Evolutionary conservation across 2,888 invertebrate genomes (phyloP).

Genomic region (Vesta saturnalis): DNA sequence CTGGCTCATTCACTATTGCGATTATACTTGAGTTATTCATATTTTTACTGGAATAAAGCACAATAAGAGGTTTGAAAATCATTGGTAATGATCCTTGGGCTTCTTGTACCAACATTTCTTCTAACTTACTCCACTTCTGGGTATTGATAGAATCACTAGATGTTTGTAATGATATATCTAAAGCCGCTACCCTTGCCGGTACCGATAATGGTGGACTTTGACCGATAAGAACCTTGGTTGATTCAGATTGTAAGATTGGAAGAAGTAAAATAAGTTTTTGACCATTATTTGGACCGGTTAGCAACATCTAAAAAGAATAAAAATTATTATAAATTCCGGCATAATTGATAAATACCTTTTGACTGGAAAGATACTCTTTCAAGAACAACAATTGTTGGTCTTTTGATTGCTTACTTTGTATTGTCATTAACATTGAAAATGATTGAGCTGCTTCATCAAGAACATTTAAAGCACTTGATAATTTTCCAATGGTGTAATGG

Average conservation of each 20-base stretch:
- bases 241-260: slow-evolving; percentile 75
- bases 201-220: slow-evolving; percentile 68
- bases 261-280: slow-evolving; percentile 71
- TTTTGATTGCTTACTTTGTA: slow-evolving; percentile 75
- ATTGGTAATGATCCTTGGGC: slow-evolving; percentile 75
- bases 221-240: slow-evolving; percentile 76
- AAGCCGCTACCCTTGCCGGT: slow-evolving; percentile 67
- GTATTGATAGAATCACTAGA: slow-evolving; percentile 50
- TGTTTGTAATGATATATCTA: slow-evolving; percentile 62
- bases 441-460: slow-evolving; percentile 76
- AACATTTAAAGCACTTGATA: slow-evolving; percentile 83
- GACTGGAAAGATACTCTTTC: slow-evolving; percentile 86
- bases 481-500: slow-evolving; percentile 91
- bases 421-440: slow-evolving; percentile 80
- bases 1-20: slow-evolving; percentile 82
- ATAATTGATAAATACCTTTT: slow-evolving; percentile 69
- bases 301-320: slow-evolving; percentile 33
- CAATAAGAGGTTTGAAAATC: slow-evolving; percentile 81
- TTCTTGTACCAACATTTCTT: slow-evolving; percentile 79
- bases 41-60: slow-evolving; percentile 75
- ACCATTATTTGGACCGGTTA: slow-evolving; percentile 37
- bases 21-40: slow-evolving; percentile 74
- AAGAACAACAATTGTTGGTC: slow-evolving; percentile 83
- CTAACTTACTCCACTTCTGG: slow-evolving; percentile 75
- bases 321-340: not conserved